Percentiles rank a stretch among this genome's conserved stretches.
Conservation (phyloP, 2,888 invertebrate species). For the Dioctria rufipes region DNA sequence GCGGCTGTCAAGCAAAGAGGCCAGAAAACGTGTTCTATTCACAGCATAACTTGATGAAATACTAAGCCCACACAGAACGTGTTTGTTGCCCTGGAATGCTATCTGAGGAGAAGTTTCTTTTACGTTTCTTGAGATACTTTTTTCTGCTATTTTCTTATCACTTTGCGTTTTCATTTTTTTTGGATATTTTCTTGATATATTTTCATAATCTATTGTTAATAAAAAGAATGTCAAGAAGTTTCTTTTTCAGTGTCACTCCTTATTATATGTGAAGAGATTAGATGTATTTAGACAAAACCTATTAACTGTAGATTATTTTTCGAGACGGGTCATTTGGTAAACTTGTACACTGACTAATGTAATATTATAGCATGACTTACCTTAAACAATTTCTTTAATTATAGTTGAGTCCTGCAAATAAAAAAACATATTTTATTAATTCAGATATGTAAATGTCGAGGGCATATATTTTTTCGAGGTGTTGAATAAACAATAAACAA, state of each 20-base stretch:
- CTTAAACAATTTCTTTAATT: constrained; percentile 43
- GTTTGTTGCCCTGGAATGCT: constrained; percentile 53
- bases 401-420: constrained; percentile 41
- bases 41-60: constrained; percentile 44
- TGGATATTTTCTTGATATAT: neutral
- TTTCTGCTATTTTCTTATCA: constrained; percentile 26
- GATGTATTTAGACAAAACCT: constrained; percentile 17
- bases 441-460: constrained; percentile 30
- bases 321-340: neutral
- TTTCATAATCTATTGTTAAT: neutral
- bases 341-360: no score
- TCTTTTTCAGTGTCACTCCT: neutral
- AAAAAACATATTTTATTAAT: constrained; percentile 33
- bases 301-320: neutral
- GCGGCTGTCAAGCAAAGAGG: constrained; percentile 42
- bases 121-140: constrained; percentile 2
- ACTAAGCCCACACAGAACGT: constrained; percentile 55
- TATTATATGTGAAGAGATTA: constrained; percentile 11
- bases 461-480: neutral
- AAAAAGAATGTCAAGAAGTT: neutral
- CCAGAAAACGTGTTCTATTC: constrained; percentile 55
- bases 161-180: constrained; percentile 41
- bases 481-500: neutral
- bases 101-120: constrained; percentile 38
- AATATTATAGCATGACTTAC: constrained; percentile 45